Base-by-base conservation (phyloP, 2,888 invertebrate genomes). In the Heteromurus nitidus region DNA sequence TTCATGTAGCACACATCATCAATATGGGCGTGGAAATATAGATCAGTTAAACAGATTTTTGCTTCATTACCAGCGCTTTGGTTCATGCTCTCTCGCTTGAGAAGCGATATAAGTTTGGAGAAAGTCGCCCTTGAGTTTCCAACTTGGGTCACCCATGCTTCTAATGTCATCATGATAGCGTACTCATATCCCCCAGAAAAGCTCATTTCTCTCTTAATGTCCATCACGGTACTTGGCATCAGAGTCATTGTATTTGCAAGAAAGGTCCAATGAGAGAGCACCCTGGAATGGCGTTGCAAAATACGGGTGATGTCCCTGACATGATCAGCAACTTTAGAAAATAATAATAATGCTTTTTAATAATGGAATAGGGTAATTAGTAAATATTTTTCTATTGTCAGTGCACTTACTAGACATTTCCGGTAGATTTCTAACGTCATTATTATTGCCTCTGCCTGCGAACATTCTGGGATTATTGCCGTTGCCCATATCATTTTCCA, bases 41-140 rank as follows among this genome's bases (percentile, higher is more conserved):
- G 3, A n/a, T n/a, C n/a, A n/a, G n/a, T n/a, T n/a, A n/a, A n/a
- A 1, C 18, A 3, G n/a, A 31, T 11, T 22, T 7, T 55, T 13
- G 11, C n/a, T 53, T 22, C 31, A 22, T 9, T 74, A 85, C 85
- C 83, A 47, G 83, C 82, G 50, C 76, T 73, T 1, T 64, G 47
- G 64, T 80, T 80, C 65, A 85, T 70, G 0, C 60, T 77, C 55
- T 83, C 81, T 0, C 31, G 28, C 24, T 77, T 31, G 28, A 83
- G 44, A 16, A 79, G n/a, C 3, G 31, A 7, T 11, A 83, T 74
- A 2, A 85, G 65, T 11, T 68, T 80, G 13, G 58, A 30, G 64
- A 85, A 85, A 9, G 82, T 82, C 7, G 84, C 84, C 42, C 53
- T 74, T 0, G 62, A 62, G n/a, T 58, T 50, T 11, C 83, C 84